phyloP scores from a whole-genome alignment of 1,140 invertebrate species.

The Drosophila hydei region DNA sequence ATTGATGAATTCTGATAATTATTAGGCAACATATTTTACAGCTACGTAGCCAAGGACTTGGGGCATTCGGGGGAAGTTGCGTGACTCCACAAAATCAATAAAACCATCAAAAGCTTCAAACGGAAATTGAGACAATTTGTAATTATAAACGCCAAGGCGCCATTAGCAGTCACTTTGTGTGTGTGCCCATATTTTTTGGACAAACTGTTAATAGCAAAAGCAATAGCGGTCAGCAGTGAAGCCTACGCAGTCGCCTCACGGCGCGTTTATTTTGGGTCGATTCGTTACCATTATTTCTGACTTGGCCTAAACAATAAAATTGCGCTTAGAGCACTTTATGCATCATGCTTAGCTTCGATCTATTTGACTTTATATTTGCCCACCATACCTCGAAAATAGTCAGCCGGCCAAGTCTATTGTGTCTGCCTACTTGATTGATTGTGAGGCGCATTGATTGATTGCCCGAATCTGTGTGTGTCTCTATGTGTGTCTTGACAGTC shows the following conservation, averaged over 20 bases:
- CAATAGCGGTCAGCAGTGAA: conserved; percentile 14
- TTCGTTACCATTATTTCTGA: conserved; percentile 71
- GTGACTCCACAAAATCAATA: conserved; percentile 79
- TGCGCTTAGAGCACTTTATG: background rate
- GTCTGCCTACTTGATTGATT: conserved; percentile 54
- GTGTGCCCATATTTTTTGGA: conserved; percentile 13
- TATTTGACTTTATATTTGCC: conserved; percentile 39
- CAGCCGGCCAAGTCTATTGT: conserved; percentile 19
- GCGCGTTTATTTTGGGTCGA: conserved; percentile 51
- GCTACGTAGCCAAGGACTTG: background rate
- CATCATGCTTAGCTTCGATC: conserved; percentile 7
- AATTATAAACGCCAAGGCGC: conserved; percentile 77
- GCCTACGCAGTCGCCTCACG: conserved; percentile 6
- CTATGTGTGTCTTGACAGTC: conserved; percentile 25
- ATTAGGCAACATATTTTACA: conserved; percentile 29
- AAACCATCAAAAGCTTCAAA: conserved; percentile 67
- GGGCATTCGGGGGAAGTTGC: conserved; percentile 50
- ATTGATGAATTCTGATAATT: conserved; percentile 54
- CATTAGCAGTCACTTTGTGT: conserved; percentile 46
- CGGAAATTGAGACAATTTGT: conserved; percentile 80
- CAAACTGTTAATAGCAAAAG: conserved; percentile 8
- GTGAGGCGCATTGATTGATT: conserved; percentile 66
- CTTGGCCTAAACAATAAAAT: conserved; percentile 24
- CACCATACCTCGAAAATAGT: background rate
- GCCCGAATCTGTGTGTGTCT: conserved; percentile 44